These are phyloP conservation scores for Murina feae DNA, from an alignment of 2,113 vertebrate genomes.

Conservation along the genomic window DNA sequence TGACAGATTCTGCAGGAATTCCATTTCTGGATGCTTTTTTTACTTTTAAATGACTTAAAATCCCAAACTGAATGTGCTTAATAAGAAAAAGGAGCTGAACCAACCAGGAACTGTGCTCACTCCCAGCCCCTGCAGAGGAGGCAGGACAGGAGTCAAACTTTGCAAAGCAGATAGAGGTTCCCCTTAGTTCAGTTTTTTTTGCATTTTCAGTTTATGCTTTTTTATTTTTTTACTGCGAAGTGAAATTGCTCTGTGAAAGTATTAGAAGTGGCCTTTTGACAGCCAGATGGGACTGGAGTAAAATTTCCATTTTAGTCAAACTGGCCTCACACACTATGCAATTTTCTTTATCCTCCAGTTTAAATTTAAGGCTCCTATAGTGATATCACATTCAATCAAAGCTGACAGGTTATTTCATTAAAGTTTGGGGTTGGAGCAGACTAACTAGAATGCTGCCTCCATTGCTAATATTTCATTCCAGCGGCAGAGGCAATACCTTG, in stretches of 20 bases:
- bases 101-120: conserved; percentile 6
- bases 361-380: conserved; percentile 78
- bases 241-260: conserved; percentile 77
- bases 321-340: conserved; percentile 70
- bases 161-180: conserved; percentile 28
- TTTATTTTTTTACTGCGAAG: conserved; percentile 60
- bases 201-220: conserved; percentile 44
- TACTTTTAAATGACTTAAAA: conserved; percentile 57
- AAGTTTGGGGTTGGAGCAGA: conserved; percentile 80
- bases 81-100: conserved; percentile 30
- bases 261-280: conserved; percentile 78
- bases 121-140: background rate
- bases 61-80: conserved; percentile 64
- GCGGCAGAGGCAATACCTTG: conserved; percentile 58
- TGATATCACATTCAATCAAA: conserved; percentile 82
- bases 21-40: background rate
- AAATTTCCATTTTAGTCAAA: conserved; percentile 81
- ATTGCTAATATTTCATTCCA: conserved; percentile 78
- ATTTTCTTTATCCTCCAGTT: conserved; percentile 79
- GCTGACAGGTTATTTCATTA: conserved; percentile 81
- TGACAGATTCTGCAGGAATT: conserved; percentile 47
- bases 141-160: background rate
- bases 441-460: conserved; percentile 77
- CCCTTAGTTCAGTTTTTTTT: background rate
- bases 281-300: conserved; percentile 75